Conservation (phyloP, 2,888 invertebrate species). For the Prosopocoilus inquinatus region DNA sequence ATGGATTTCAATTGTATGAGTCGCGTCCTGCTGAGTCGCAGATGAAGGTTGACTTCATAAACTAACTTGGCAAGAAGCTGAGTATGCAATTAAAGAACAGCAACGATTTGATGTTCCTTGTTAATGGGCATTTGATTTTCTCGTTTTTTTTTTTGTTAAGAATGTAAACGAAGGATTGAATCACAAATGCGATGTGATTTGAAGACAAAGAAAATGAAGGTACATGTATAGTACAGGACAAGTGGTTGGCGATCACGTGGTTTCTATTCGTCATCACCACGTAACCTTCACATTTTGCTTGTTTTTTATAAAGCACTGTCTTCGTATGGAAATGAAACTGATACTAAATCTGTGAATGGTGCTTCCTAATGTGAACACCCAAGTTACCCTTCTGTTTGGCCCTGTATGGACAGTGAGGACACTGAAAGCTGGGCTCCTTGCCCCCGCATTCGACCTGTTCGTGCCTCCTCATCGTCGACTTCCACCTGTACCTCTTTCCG, state of each 20-base stretch:
- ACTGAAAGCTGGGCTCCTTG: slow-evolving; percentile 78
- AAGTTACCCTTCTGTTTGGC: slow-evolving; percentile 80
- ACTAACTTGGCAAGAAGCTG: too few relatives aligned
- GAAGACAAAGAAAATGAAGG: slow-evolving; percentile 4
- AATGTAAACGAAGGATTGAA: background rate
- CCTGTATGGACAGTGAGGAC: slow-evolving; percentile 76
- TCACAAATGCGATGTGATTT: slow-evolving; percentile 2
- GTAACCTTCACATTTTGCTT: too few relatives aligned
- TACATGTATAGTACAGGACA: background rate
- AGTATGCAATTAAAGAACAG: too few relatives aligned
- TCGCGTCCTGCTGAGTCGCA: too few relatives aligned
- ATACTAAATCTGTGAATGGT: slow-evolving; percentile 53
- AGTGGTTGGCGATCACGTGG: too few relatives aligned
- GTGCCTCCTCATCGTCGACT: slow-evolving; percentile 77
- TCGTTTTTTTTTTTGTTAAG: too few relatives aligned
- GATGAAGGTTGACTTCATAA: too few relatives aligned
- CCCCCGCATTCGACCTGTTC: slow-evolving; percentile 81
- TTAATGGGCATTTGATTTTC: too few relatives aligned
- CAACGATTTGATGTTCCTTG: too few relatives aligned
- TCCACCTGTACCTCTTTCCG: slow-evolving; percentile 84
- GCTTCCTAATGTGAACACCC: slow-evolving; percentile 77
- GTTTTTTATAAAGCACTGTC: slow-evolving; percentile 7
- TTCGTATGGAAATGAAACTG: slow-evolving; percentile 2
- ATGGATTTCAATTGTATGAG: too few relatives aligned
- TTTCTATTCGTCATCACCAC: too few relatives aligned